Base-by-base conservation (phyloP, 2,888 invertebrate genomes). In the Nasonia oneida region DNA sequence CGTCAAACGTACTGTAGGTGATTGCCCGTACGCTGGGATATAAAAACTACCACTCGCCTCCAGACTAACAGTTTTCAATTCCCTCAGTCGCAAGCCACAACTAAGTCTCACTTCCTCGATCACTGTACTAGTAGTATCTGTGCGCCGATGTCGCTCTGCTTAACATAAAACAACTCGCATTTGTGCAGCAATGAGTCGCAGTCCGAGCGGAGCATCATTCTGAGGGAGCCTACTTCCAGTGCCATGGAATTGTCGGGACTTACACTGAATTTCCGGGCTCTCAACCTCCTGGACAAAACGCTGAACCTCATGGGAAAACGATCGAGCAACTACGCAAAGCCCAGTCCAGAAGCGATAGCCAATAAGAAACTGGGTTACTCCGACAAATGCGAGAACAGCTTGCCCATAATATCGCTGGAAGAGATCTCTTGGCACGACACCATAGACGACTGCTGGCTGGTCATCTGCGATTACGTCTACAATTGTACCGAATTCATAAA, bases 401-500 rank as follows among this genome's bases (percentile, higher is more conserved):
- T 89, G 79, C 93, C 94, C 50, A 93, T 94, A 67, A 96, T 97
- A 81, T 94, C 95, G n/a, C 94, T 98, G 80, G 95, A 96, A 78
- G 96, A 98, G 93, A 96, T 98, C 4, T 94, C 96, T 6, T 95
- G 95, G 91, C 98, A 98, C 91, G 97, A 97, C 91, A 94, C 95
- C 29, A 93, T 93, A 8, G 93, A 95, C 18, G 97, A 97, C 91
- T 98, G 98, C 93, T 98, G 98, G 98, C 94, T 98, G 79, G 95
- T 97, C n/a, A 95, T 98, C 75, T 97, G 97, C 92, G 98, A 98
- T 94, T 96, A 96, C 84, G 97, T 98, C 15, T 98, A 97, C 92
- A 96, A 98, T 91, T 95, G 97, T 80, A 96, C 97, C 1, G 94
- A 95, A 61, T 97, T 98, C 92, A 92, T 98, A 70, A 94, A 95